Evolutionary conservation across 2,797 vertebrate species (phyloP).

Genomic region (Enteromius anoplus): DNA sequence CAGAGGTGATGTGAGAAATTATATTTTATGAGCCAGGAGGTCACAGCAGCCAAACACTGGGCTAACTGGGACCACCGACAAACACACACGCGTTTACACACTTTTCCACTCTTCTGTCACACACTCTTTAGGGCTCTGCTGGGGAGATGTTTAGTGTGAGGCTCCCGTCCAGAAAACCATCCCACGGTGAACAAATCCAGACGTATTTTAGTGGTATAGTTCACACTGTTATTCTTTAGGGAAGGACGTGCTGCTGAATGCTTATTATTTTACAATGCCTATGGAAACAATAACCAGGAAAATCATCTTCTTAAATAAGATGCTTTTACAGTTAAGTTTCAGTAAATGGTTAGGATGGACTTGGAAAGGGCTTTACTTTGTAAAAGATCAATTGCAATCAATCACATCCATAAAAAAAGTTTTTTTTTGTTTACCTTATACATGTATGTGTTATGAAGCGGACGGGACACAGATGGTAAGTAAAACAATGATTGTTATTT

Average conservation of each 20-base stretch:
- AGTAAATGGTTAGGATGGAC: neutral
- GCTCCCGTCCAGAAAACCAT: neutral
- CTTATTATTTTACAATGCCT: neutral
- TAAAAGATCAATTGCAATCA: neutral
- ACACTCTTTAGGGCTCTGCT: conserved; percentile 8
- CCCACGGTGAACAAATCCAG: neutral
- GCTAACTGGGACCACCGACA: conserved; percentile 65
- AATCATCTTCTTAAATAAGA: neutral
- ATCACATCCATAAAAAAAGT: too few relatives aligned
- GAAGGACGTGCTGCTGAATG: neutral
- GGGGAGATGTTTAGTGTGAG: conserved; percentile 2
- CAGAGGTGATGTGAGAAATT: conserved; percentile 71
- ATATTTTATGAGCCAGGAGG: conserved; percentile 72
- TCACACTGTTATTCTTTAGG: neutral
- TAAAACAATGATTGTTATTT: too few relatives aligned
- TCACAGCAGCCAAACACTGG: conserved; percentile 71
- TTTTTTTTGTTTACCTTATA: neutral
- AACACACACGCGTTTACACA: conserved; percentile 53
- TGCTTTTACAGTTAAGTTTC: neutral
- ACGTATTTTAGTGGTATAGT: neutral
- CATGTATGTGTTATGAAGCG: too few relatives aligned
- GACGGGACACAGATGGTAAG: too few relatives aligned
- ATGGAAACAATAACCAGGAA: neutral
- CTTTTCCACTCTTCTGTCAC: conserved; percentile 50
- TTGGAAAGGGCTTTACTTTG: neutral